Base-by-base conservation (phyloP, 2,797 vertebrate genomes). In the Notolabrus celidotus region DNA sequence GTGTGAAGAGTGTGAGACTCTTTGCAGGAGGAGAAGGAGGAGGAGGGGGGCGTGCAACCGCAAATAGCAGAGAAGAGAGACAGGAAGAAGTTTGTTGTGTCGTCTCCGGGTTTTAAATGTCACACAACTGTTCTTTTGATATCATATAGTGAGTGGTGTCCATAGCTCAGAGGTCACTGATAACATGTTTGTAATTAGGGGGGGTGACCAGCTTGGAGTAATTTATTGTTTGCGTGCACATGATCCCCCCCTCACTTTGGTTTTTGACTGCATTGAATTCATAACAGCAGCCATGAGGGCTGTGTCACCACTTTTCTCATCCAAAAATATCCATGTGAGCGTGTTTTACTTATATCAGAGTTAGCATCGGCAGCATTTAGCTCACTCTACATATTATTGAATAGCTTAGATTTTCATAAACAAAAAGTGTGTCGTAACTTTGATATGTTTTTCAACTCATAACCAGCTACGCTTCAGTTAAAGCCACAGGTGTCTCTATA, bases 391-490 rank as follows among this genome's bases (percentile, higher is more conserved):
- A 55, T 34, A 29, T 11, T 17, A 56, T 36, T 58, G 38, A 46
- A n/a, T 67, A 58, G 63, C 60, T 82, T 66, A n/a, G 41, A 51
- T 76, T 46, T 79, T 74, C 16, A 46, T 66, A 58, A 67, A 69
- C 7, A 31, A 76, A 76, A 49, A 61, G 53, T 79, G 39, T 47
- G n/a, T 58, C n/a, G n/a, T n/a, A 60, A 27, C 33, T 66, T 59
- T 65, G 39, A n/a, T n/a, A n/a, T n/a, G n/a, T n/a, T 14, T 55
- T 57, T 54, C 15, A 57, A 80, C 73, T 75, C 22, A 49, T 81
- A 71, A 77, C 60, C 67, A 69, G 71, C 60, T 78, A 41, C 64
- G 63, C 72, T 85, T 85, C 57, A 61, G 46, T 80, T 80, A 60
- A 82, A 83, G 70, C 75, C 58, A 74, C 79, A 72, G 69, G 68